These are phyloP conservation scores for Atrichornis clamosus DNA, from an alignment of 2,113 vertebrate genomes.

Conservation along the genomic window DNA sequence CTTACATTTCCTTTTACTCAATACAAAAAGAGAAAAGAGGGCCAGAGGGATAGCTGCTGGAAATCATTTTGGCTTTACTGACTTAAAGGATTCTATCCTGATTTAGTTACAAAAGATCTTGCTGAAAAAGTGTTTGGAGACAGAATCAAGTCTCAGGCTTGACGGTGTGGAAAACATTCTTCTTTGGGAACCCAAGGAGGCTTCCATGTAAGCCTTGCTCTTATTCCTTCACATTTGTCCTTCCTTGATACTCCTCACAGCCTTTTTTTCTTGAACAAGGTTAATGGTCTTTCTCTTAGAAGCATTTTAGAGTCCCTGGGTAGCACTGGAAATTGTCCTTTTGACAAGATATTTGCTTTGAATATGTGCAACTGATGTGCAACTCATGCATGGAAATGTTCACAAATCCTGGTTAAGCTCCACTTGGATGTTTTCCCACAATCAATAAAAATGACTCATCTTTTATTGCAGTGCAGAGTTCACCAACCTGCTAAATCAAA, in stretches of 20 bases:
- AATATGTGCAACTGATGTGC: not conserved
- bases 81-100: not conserved
- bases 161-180: not conserved
- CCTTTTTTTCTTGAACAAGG: not conserved
- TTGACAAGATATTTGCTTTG: not conserved
- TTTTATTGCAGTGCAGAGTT: not conserved
- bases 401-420: not conserved
- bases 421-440: not conserved
- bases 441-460: not conserved
- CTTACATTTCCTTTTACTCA: not conserved
- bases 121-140: not conserved
- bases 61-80: not conserved
- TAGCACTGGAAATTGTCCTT: not conserved
- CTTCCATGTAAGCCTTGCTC: not conserved
- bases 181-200: not conserved
- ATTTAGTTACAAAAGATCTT: not conserved
- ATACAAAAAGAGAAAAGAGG: not conserved
- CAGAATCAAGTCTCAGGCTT: not conserved
- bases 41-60: not conserved
- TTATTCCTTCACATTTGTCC: not conserved
- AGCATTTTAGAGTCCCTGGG: not conserved
- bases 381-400: not conserved
- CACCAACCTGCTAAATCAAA: conserved; percentile 15
- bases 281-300: not conserved
- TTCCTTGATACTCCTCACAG: not conserved